Base-by-base conservation (phyloP, 2,888 invertebrate species). In the Sepioteuthis lessoniana region DNA sequence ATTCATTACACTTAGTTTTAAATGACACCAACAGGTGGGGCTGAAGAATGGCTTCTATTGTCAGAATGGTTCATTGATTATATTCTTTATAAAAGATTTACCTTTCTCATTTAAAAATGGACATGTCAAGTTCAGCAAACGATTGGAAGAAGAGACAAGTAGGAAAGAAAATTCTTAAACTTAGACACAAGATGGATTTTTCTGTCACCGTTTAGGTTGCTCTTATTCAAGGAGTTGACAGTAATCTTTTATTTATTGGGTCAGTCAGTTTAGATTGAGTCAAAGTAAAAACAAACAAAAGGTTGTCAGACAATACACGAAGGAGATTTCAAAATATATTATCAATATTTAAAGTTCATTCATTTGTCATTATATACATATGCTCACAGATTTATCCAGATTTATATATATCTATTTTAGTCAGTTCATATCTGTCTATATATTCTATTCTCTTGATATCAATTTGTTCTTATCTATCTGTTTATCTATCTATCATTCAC, bases 21-120 rank as follows among this genome's bases (percentile, higher is more conserved):
- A n/a, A 76, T 76, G 76, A 76, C 76, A 76, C 76, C 76, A 76
- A 76, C 76, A 76, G 76, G 76, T 76, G 76, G 76, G 4, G 76
- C 76, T 76, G n/a, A 35, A n/a, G 76, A 35, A 25, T 55, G 25
- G 21, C 55, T 55, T 21, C 55, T 25, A 25, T 76, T 35, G n/a
- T n/a, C n/a, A 35, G n/a, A 76, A n/a, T 35, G n/a, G 8, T 76
- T 76, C 13, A 76, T n/a, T 76, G n/a, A 76, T 16, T 13, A 76
- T 76, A 13, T 16, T 76, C 76, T 35, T 35, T 4, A 76, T 76
- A 35, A 76, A 76, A n/a, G 35, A 35, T 76, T 76, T 19, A 13
- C 16, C 76, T 35, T 76, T 76, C n/a, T 76, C n/a, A 76, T n/a
- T 76, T 76, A 76, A 28, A 76, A 76, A 76, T 76, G 16, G n/a